Evolutionary conservation across 2,797 vertebrate species (phyloP).

Genomic region (Sebastes jordani): DNA sequence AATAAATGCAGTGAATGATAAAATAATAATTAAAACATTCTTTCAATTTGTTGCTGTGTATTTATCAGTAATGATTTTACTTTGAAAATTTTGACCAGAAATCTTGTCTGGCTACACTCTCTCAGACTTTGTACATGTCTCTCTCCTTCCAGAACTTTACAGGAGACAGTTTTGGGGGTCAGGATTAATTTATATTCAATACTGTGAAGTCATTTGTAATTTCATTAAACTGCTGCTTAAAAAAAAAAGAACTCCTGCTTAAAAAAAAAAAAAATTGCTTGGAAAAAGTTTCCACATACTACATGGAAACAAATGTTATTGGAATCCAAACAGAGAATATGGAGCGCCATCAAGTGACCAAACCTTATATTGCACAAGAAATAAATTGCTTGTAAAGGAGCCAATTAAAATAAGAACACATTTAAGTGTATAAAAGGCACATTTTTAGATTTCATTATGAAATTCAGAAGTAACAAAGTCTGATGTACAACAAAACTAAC

Average conservation of each 20-base stretch:
- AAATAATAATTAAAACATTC: background rate
- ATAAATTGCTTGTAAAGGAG: background rate
- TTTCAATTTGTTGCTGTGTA: background rate
- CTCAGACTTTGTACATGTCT: background rate
- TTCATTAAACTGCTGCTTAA: background rate
- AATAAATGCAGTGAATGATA: background rate
- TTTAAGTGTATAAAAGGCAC: background rate
- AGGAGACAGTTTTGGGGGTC: background rate
- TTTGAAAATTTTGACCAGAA: conserved; percentile 34
- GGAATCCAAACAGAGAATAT: background rate
- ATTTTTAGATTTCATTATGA: background rate
- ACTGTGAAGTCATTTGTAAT: background rate
- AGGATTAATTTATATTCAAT: background rate
- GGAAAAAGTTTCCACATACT: background rate
- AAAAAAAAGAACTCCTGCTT: background rate
- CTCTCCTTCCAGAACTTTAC: background rate
- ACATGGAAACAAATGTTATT: background rate
- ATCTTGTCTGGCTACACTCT: background rate
- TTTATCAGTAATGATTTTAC: conserved; percentile 26
- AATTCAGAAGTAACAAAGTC: background rate
- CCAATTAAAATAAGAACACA: background rate
- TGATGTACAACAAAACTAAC: background rate
- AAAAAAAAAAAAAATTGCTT: background rate
- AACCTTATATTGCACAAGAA: conserved; percentile 19
- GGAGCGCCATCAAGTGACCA: conserved; percentile 63